Evolutionary conservation across 2,888 invertebrate species (phyloP), one percentile per base, ranked within the genome.

Genomic region (Drosophila tanythrix): DNA sequence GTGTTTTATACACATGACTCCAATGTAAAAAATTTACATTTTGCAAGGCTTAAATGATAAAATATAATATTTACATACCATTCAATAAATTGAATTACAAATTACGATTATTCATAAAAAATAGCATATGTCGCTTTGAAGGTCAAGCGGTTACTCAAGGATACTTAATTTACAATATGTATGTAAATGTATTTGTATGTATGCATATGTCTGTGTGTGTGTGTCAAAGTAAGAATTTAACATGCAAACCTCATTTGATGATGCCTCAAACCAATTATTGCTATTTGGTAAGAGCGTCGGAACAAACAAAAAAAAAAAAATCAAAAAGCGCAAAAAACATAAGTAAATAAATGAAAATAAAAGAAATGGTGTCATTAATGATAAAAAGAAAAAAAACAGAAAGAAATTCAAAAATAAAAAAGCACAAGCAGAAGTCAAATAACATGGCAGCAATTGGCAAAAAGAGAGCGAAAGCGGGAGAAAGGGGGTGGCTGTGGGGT

Each of bases 281-380:
- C 6, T 31, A 2, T n/a, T 40, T 57, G 40, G 6, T 21, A 21
- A 57, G 31, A 43, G 29, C 21, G 21, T 43, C 31, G 43, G 43
- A 40, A 33, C 21, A 43, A 40, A 43, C 21, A 43, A n/a, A 15
- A 55, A 31, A n/a, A 15, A 55, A 31, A 68, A 63, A 55, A 33
- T 21, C 21, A 11, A 43, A 43, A 43, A 46, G 46, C 4, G 25
- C 46, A n/a, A 38, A 55, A 15, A 58, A 52, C 15, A 25, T 52
- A 31, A 43, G 48, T 38, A 57, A 56, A 58, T 25, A 61, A 51
- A 56, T 18, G 53, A 60, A 63, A 48, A 65, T 43, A 64, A 73
- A 76, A 53, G 56, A 81, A 69, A 65, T 68, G 76, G 74, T 76
- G 83, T 80, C 69, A 70, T 78, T 70, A 67, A 67, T 78, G 72